These are phyloP conservation scores for Stratiomys singularior DNA, from an alignment of 2,888 invertebrate species.

Conservation along the genomic window DNA sequence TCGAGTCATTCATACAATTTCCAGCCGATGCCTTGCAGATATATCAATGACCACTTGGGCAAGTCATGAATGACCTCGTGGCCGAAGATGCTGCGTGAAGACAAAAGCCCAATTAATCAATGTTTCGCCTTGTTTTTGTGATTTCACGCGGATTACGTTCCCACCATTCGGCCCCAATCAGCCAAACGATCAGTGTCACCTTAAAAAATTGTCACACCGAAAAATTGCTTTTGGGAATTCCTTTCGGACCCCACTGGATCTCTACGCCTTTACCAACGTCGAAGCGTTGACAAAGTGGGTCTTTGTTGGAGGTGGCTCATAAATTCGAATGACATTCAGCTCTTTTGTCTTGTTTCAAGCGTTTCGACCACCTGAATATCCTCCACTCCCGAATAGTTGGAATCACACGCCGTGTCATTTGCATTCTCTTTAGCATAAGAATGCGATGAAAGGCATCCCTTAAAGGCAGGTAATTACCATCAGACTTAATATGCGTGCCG, in stretches of 20 bases:
- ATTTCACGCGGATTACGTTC: conserved; percentile 34
- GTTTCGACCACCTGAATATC: conserved; percentile 35
- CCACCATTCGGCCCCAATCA: conserved; percentile 37
- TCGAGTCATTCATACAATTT: background rate
- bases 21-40: background rate
- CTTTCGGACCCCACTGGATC: conserved; percentile 9
- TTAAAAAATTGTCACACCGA: conserved; percentile 33
- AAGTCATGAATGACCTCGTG: conserved; percentile 20
- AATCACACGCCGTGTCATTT: conserved; percentile 26
- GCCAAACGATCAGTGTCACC: conserved; percentile 1
- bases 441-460: conserved; percentile 29
- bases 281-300: conserved; percentile 8
- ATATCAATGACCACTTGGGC: conserved; percentile 5
- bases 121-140: conserved; percentile 55
- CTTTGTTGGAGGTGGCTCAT: conserved; percentile 27
- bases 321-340: conserved; percentile 21
- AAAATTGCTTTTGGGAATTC: conserved; percentile 31
- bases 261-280: background rate
- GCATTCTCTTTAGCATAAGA: conserved; percentile 37
- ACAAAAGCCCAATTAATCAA: conserved; percentile 60
- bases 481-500: conserved; percentile 51
- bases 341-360: conserved; percentile 1
- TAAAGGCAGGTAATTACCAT: conserved; percentile 46
- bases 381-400: conserved; percentile 6
- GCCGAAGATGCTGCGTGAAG: conserved; percentile 53